Base-by-base conservation (phyloP, 2,113 vertebrate species). In the Scalopus aquaticus region DNA sequence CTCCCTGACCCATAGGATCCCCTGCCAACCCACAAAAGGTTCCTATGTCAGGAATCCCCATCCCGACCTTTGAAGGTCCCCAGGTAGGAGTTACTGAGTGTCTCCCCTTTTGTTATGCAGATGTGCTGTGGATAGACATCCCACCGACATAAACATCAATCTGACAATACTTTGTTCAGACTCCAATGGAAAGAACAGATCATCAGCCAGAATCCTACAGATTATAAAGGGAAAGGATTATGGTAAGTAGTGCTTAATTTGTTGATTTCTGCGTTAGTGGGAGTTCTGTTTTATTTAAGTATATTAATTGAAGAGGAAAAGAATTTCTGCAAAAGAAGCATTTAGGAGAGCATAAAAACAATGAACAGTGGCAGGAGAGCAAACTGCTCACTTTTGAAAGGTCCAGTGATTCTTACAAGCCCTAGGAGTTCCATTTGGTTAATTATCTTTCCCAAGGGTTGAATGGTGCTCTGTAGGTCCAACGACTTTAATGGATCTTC, bases 221-320 rank as follows among this genome's bases (percentile, higher is more conserved):
- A 99, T 99, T 94, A 98, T 98, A 78, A 99, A 99, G 94, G 99
- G 99, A 32, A 99, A 99, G 98, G 99, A 99, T 97, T 99, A 99
- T 96, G 99, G 99, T 99, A 98, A 98, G 99, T 98, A 97, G 93
- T 62, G 12, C 51, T 42, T 60, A 67, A 24, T 81, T 78, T 78
- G 37, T 37, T 86, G 87, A 69, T 51, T 92, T 73, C 54, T 79
- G 65, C 42, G 79, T 89, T 84, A 42, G 8, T 82, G 94, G 11
- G 44, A 64, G 73, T 77, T 69, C 86, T 87, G 51, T 82, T 84
- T 92, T 70, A 90, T 56, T 84, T 93, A 72, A 72, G 26, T n/a
- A 28, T 70, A 28, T 76, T 78, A 81, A 96, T 60, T 91, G 42
- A 96, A 86, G 64, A 93, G 49, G 85, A 37, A 96, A 79, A 77